Evolutionary conservation across 2,888 invertebrate genomes (phyloP).

Genomic region (Barypeithes pellucidus): DNA sequence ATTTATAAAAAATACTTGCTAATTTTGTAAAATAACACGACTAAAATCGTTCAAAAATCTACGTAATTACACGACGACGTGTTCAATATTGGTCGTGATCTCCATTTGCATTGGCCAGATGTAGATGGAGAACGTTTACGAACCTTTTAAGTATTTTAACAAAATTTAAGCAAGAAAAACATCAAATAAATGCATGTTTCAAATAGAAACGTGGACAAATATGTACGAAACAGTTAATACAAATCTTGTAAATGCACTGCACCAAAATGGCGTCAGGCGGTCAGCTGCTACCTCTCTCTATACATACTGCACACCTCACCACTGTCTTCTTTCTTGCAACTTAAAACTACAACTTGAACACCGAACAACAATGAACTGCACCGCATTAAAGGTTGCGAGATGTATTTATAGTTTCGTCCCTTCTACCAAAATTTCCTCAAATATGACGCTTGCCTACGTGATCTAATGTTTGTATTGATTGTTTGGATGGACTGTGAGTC

Average conservation of each 20-base stretch:
- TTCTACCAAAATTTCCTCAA: constrained; percentile 31
- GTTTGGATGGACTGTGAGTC: not conserved
- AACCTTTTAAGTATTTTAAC: constrained; percentile 14
- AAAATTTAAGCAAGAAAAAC: constrained; percentile 22
- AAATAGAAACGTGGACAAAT: not conserved
- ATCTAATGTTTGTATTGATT: constrained; percentile 35
- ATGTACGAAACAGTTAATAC: constrained; percentile 25
- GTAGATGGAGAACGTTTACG: constrained; percentile 19
- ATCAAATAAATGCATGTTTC: not conserved
- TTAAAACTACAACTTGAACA: constrained; percentile 14
- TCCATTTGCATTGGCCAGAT: constrained; percentile 45
- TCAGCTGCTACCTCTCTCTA: not conserved
- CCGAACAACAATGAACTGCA: constrained; percentile 26
- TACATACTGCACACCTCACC: constrained; percentile 27
- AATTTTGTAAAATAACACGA: constrained; percentile 25
- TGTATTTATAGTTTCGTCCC: constrained; percentile 32
- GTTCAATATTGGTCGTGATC: not conserved
- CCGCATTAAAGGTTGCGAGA: not conserved
- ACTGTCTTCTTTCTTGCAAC: constrained; percentile 31
- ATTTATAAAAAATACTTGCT: constrained; percentile 19
- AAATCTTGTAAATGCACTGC: constrained; percentile 26
- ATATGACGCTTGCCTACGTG: constrained; percentile 32
- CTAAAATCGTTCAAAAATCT: constrained; percentile 2
- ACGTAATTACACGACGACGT: not conserved
- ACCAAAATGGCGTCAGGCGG: constrained; percentile 16